Percentiles rank a stretch among this genome's conserved stretches.
Evolutionary conservation across 2,113 vertebrate species (phyloP).

Genomic region (Trochalopteron elliotii): DNA sequence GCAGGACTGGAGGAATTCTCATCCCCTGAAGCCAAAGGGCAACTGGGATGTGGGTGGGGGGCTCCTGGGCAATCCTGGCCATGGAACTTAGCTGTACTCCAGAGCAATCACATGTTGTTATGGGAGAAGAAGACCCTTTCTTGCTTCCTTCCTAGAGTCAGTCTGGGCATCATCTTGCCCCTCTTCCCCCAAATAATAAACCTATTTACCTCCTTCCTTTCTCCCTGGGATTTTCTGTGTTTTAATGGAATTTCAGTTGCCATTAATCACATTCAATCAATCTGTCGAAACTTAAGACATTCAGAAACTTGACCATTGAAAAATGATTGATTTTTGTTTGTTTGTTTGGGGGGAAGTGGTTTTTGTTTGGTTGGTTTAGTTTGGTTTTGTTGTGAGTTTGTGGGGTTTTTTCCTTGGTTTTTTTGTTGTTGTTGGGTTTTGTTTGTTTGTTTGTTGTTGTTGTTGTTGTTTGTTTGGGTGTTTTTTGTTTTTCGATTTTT

Average conservation of each 20-base stretch:
- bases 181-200: background rate
- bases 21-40: background rate
- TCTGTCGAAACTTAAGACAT: background rate
- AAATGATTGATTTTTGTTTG: background rate
- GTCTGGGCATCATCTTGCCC: background rate
- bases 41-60: rapidly evolving
- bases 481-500: background rate
- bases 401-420: no score
- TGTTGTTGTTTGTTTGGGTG: no score
- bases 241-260: background rate
- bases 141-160: background rate
- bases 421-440: no score
- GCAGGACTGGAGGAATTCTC: background rate
- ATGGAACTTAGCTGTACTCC: rapidly evolving
- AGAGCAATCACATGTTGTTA: background rate
- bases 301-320: background rate
- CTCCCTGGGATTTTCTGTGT: background rate
- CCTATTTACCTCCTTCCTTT: background rate
- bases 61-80: background rate
- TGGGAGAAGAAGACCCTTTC: background rate
- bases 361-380: background rate
- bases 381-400: no score
- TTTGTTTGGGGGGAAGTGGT: no score
- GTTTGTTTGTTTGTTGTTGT: background rate
- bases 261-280: background rate